Evolutionary conservation across 2,888 invertebrate genomes (phyloP), one percentile per base, ranked within the genome.

Genomic region (Drosophila nr. perissopoda): DNA sequence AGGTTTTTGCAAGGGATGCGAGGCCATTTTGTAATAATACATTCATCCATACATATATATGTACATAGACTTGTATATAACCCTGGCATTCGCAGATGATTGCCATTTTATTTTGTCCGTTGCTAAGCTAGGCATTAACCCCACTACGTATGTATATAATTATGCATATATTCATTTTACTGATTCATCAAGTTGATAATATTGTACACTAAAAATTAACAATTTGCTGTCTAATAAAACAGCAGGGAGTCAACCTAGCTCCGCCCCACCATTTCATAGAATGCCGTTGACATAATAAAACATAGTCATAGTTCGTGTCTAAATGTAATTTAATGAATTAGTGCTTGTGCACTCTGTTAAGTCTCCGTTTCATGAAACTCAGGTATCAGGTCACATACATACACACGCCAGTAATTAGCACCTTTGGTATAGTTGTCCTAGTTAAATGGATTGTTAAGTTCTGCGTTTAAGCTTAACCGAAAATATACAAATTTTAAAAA

Each of bases 1-100:
- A 8, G 1, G n/a, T 36, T 21, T 64, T 58, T 18, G 25, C 65
- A 53, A 65, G 73, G 79, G 68, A 59, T 68, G 68, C 34, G 7
- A 40, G 13, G 34, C 70, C 65, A 68, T 68, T 74, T 74, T 60
- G 61, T 52, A 27, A 5, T n/a, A 11, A 29, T 6, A n/a, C n/a
- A n/a, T 29, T 27, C 6, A 4, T 16, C 1, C 25, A 25, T 7
- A 25, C 25, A 25, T 25, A 48, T 25, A 48, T 6, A 27, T 1
- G n/a, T n/a, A n/a, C n/a, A 4, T 18, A 38, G 34, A 34, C 4
- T 16, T 13, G 0, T 4, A 40, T 7, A n/a, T 13, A 42, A 4
- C 21, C 21, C 21, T 13, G 21, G 6, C 42, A 8, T 29, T 40
- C 18, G 0, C 1, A n/a, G 4, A 51, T n/a, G 42, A 31, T 16